Conservation (phyloP, 2,888 invertebrate species). For the Meghimatium bilineatum region DNA sequence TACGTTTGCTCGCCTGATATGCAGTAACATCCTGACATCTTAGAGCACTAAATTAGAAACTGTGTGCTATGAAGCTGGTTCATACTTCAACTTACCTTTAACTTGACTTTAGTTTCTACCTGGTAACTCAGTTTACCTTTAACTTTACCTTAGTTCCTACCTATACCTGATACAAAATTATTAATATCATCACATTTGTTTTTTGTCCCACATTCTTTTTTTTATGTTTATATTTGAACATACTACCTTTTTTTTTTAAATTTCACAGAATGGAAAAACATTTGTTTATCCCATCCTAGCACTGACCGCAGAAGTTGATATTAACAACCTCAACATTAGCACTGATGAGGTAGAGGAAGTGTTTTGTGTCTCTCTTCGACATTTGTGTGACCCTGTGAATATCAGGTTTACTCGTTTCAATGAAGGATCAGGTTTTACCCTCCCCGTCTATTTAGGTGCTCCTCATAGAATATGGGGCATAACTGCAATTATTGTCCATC, state of each 20-base stretch:
- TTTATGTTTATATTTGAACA: background rate
- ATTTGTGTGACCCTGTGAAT: slow-evolving; percentile 62
- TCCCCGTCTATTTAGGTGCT: slow-evolving; percentile 69
- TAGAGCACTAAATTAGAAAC: too few species aligned
- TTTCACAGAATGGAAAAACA: slow-evolving; percentile 46
- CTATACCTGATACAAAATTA: too few species aligned
- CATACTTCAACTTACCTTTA: too few species aligned
- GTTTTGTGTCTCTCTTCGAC: slow-evolving; percentile 62
- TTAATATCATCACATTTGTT: too few species aligned
- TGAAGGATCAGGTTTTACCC: slow-evolving; percentile 62
- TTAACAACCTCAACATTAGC: slow-evolving; percentile 57
- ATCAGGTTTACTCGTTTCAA: slow-evolving; percentile 64
- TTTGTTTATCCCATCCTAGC: slow-evolving; percentile 64
- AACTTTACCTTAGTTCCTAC: too few species aligned
- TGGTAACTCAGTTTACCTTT: too few species aligned
- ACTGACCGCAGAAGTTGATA: slow-evolving; percentile 62
- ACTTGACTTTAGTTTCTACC: too few species aligned
- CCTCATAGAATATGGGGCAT: slow-evolving; percentile 77
- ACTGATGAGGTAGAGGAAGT: slow-evolving; percentile 79
- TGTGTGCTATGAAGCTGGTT: too few species aligned
- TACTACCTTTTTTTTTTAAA: background rate
- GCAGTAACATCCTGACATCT: too few species aligned
- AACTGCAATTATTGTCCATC: slow-evolving; percentile 75
- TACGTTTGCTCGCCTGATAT: too few species aligned
- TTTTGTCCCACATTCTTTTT: too few species aligned